Evolutionary conservation across 2,888 invertebrate genomes (phyloP), one percentile per base, ranked within the genome.

Genomic region (Drosophila tanythrix): DNA sequence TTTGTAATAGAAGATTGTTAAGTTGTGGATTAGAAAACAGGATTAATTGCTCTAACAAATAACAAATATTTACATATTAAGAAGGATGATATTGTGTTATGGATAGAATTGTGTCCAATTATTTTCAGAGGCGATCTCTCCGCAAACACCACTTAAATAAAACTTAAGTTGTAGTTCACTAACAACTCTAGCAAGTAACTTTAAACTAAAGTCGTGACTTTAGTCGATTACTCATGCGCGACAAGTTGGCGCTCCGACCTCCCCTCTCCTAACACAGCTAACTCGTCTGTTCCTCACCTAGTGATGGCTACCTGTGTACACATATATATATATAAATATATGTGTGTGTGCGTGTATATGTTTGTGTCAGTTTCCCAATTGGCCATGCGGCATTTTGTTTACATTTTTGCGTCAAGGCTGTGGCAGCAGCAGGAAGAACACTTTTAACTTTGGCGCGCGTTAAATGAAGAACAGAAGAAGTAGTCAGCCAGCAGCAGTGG

Each of bases 191-290:
- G 11, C 53, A 52, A 46, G 21, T 46, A 25, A 35, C 29, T 21
- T 7, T 21, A 27, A 48, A 67, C 50, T 27, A 61, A 79, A 81
- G 69, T 87, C 84, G 89, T 85, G 84, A 87, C 89, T 87, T 66
- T 55, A 72, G 82, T 65, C 72, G 88, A 77, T 82, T 79, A 84
- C 75, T 89, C 80, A 89, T 82, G 87, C 88, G 84, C 79, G 77
- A 79, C 73, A 82, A 74, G 72, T 76, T 64, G 67, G 48, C 31
- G 52, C 33, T 27, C 29, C 27, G 13, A 11, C 40, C 18, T 5
- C 33, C 27, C 15, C 8, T 46, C 8, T 25, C 25, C 46, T 15
- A 25, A 27, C 21, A 21, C 18, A 52, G 52, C 38, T 36, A 46
- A 55, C 38, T 38, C 63, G 71, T 56, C 65, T 56, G 43, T 10